Conservation (phyloP, 1,140 invertebrate species). For the Cyphomyrmex costatus region DNA sequence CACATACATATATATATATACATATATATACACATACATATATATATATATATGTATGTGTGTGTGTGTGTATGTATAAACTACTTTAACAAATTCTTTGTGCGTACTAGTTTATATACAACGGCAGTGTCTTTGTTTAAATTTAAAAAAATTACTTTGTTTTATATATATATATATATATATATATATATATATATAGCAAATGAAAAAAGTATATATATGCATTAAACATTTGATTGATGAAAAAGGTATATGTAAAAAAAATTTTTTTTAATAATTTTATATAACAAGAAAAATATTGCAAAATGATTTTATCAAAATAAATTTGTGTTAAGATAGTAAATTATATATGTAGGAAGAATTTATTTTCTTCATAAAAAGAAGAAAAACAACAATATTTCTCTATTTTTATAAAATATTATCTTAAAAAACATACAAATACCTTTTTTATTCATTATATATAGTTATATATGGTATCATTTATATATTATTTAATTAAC, state of each 20-base stretch:
- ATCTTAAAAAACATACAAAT: background rate
- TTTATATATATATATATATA: too few relatives aligned
- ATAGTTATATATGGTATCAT: background rate
- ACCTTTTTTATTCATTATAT: conserved; percentile 26
- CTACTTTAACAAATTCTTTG: conserved; percentile 12
- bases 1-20: too few relatives aligned
- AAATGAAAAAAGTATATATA: conserved; percentile 15
- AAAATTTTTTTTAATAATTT: conserved; percentile 12
- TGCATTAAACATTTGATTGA: background rate
- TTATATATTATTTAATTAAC: conserved; percentile 83
- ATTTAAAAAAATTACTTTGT: conserved; percentile 12
- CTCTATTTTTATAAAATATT: background rate
- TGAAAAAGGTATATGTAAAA: conserved; percentile 14
- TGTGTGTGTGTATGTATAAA: conserved; percentile 25
- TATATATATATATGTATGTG: too few relatives aligned
- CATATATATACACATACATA: too few relatives aligned
- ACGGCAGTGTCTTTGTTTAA: conserved; percentile 1
- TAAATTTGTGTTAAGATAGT: conserved; percentile 1
- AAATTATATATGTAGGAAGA: background rate
- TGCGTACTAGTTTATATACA: conserved; percentile 13
- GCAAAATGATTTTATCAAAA: background rate
- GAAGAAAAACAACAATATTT: background rate
- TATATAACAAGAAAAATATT: background rate
- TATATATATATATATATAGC: background rate
- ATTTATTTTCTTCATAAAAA: background rate